Percentiles rank a stretch among this genome's conserved stretches.
These are phyloP conservation scores for Pteruthius melanotis DNA, from an alignment of 2,113 vertebrate genomes.

Conservation along the genomic window DNA sequence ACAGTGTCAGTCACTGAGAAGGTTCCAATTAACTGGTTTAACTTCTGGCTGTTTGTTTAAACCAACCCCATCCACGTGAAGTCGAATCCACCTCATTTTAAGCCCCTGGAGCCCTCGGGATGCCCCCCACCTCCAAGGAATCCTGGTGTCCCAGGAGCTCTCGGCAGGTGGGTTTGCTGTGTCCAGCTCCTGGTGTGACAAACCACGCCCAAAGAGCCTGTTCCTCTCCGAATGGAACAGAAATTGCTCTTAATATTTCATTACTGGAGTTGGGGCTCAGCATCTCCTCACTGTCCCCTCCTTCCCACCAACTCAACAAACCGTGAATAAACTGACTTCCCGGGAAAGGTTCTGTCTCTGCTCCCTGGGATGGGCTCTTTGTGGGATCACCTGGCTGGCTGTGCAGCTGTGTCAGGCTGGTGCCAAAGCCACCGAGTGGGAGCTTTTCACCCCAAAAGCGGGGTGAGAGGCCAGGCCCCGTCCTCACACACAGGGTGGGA, in stretches of 20 bases:
- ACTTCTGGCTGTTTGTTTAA: not conserved
- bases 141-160: not conserved
- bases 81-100: not conserved
- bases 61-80: not conserved
- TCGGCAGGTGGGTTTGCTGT: not conserved
- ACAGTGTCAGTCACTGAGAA: no score
- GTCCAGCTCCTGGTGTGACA: not conserved
- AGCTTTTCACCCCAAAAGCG: not conserved
- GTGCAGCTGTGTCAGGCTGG: rapidly evolving
- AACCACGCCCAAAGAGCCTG: not conserved
- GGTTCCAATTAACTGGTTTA: not conserved
- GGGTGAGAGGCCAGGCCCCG: not conserved
- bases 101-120: not conserved
- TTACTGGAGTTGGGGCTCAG: not conserved
- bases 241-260: not conserved
- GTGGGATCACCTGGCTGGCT: not conserved
- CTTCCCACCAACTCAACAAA: not conserved
- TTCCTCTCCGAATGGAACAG: not conserved
- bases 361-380: not conserved
- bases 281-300: not conserved
- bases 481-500: not conserved
- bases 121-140: not conserved
- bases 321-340: rapidly evolving
- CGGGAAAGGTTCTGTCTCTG: not conserved
- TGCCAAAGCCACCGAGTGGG: rapidly evolving